phyloP scores from a whole-genome alignment of 2,797 vertebrate species.

The Liparis tanakae region DNA sequence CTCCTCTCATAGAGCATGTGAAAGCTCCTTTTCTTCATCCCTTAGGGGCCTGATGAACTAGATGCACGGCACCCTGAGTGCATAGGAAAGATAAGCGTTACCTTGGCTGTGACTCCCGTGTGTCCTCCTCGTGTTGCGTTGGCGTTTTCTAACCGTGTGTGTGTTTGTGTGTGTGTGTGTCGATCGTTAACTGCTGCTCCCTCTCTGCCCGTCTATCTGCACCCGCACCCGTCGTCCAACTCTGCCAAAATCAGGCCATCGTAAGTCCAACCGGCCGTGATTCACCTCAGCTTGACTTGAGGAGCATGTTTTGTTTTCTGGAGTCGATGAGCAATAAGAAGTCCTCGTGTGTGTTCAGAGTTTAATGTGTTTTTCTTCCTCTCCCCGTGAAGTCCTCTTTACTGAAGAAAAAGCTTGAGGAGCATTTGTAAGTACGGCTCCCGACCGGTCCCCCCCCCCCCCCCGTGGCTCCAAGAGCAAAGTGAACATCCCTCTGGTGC shows the following conservation, averaged over 20 bases:
- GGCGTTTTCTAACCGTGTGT: too few relatives aligned
- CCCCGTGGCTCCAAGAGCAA: background rate
- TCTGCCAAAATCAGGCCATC: constrained; percentile 82
- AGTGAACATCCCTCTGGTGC: background rate
- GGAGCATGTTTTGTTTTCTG: constrained; percentile 1
- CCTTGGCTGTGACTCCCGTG: background rate
- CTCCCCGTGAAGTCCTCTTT: constrained; percentile 81
- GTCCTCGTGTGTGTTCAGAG: background rate
- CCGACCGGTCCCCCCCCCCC: background rate
- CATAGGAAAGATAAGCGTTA: background rate
- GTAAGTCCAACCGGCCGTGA: constrained; percentile 80
- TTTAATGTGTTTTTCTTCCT: constrained; percentile 2
- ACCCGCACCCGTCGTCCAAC: constrained; percentile 48
- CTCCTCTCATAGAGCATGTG: too few relatives aligned
- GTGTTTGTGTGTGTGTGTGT: too few relatives aligned
- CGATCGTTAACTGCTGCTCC: constrained; percentile 76
- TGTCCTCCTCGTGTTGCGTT: too few relatives aligned
- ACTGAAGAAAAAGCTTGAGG: constrained; percentile 91
- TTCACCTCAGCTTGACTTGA: constrained; percentile 60
- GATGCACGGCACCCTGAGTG: constrained; percentile 9
- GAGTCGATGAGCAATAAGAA: background rate
- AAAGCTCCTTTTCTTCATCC: too few relatives aligned
- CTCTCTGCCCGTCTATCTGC: constrained; percentile 71
- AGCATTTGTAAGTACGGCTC: constrained; percentile 89
- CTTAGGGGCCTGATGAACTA: background rate